Evolutionary conservation across 2,113 vertebrate genomes (phyloP), one percentile per base, ranked within the genome.

Genomic region (Takifugu flavidus): DNA sequence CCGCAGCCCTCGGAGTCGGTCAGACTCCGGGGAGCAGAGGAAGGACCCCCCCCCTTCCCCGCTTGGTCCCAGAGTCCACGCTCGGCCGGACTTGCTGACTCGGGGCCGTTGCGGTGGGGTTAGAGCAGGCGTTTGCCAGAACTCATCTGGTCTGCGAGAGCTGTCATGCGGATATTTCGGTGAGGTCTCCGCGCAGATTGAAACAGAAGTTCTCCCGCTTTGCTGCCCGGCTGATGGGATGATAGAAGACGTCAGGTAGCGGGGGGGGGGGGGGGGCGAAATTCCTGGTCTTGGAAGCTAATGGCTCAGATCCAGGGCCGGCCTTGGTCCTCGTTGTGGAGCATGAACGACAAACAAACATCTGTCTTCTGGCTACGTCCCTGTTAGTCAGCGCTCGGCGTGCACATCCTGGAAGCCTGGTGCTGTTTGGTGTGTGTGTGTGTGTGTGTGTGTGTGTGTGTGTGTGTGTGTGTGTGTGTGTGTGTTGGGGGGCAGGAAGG

Each of bases 41-140:
- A 8, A 62, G 64, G 45, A 53, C 61, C 58, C 14, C 20, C 50
- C 5, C 55, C 65, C 20, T 20, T 20, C 20, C 56, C 62, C 58
- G 72, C 20, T 20, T 20, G 20, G 20, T 70, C 80, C 58, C 45
- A 56, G 53, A 61, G 65, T 79, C 71, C 49, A 49, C 34, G 4
- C 68, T 74, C 13, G 25, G 39, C 59, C 63, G 43, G 62, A 79
- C 59, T 65, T 62, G 73, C 68, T 73, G 77, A 82, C 70, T 70
- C 12, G 69, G 44, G 4, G 69, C 68, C 74, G 74, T 59, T 72
- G 47, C 72, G 59, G 62, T 62, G 49, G 65, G 57, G 54, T 71
- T 47, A 56, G 42, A 26, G 45, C 49, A 52, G 65, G 62, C 65
- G 49, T 75, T 70, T 80, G 82, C 82, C 77, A 86, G 60, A 74